Evolutionary conservation across 2,797 vertebrate species (phyloP).

Genomic region (Schizopygopsis pylzovi): DNA sequence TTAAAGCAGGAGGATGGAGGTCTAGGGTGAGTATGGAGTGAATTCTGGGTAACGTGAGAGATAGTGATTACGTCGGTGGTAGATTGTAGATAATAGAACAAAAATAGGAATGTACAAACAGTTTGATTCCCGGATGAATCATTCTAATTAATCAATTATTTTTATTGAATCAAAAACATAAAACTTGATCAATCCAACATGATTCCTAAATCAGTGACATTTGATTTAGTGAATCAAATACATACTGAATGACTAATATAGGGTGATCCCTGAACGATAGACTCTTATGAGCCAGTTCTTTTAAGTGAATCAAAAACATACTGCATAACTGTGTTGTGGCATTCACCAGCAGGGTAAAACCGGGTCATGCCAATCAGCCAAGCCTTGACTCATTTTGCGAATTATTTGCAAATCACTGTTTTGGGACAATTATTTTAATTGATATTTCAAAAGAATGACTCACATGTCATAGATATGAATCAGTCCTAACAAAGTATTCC

Average conservation of each 20-base stretch:
- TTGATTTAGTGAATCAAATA: not conserved
- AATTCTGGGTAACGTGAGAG: constrained; percentile 11
- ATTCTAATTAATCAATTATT: not conserved
- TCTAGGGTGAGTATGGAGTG: not conserved
- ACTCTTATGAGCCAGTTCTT: not conserved
- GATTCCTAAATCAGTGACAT: not conserved
- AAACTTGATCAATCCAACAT: too few relatives aligned
- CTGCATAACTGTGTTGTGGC: not conserved
- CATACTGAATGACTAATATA: not conserved
- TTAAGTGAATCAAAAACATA: not conserved
- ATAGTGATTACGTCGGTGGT: not conserved
- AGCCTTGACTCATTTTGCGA: not conserved
- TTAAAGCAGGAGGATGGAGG: not conserved
- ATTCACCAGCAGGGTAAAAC: not conserved
- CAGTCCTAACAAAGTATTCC: constrained; percentile 4
- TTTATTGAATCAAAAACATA: not conserved
- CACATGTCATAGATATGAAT: not conserved
- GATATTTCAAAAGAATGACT: not conserved
- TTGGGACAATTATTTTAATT: not conserved
- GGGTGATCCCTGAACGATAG: not conserved
- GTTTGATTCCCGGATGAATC: not conserved
- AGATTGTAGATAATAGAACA: not conserved
- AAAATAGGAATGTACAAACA: not conserved
- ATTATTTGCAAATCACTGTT: not conserved
- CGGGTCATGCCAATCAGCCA: too few relatives aligned